Percentiles rank a stretch among this genome's conserved stretches.
Evolutionary conservation across 2,797 vertebrate genomes (phyloP).

Genomic region (Mormyrus hasselquistii): DNA sequence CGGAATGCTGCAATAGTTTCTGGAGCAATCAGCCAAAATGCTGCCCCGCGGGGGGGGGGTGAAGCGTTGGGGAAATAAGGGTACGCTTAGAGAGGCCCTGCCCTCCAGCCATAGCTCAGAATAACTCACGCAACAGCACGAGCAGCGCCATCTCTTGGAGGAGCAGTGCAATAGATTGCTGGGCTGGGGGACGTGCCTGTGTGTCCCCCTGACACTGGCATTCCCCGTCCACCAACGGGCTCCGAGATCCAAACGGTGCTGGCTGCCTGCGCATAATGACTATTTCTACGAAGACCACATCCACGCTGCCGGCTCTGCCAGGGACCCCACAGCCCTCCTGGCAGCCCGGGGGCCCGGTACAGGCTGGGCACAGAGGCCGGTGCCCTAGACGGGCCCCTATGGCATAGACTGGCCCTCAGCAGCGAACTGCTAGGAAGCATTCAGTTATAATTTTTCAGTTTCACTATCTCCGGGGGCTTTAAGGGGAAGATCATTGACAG

Average conservation of each 20-base stretch:
- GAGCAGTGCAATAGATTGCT: neutral
- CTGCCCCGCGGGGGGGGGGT: neutral
- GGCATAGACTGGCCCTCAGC: neutral
- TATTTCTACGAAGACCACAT: neutral
- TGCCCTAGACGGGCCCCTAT: neutral
- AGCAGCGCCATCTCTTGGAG: neutral
- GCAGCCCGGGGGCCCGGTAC: neutral
- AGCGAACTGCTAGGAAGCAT: neutral
- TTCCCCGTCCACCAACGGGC: neutral
- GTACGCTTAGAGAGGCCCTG: neutral
- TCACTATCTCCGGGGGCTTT: neutral
- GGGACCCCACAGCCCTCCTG: neutral
- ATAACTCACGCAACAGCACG: neutral
- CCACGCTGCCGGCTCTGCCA: neutral
- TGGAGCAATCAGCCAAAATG: conserved; percentile 14
- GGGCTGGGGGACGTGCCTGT: neutral
- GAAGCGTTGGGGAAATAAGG: neutral
- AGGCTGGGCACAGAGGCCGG: neutral
- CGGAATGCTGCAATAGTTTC: conserved; percentile 6
- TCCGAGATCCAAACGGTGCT: neutral
- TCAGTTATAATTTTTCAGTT: neutral
- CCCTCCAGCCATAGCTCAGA: neutral
- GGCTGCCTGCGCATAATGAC: neutral
- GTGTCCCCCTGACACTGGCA: neutral
- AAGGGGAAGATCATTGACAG: neutral